Evolutionary conservation across 2,797 vertebrate genomes (phyloP), one percentile per base, ranked within the genome.

Genomic region (Pangasius krempfi): DNA sequence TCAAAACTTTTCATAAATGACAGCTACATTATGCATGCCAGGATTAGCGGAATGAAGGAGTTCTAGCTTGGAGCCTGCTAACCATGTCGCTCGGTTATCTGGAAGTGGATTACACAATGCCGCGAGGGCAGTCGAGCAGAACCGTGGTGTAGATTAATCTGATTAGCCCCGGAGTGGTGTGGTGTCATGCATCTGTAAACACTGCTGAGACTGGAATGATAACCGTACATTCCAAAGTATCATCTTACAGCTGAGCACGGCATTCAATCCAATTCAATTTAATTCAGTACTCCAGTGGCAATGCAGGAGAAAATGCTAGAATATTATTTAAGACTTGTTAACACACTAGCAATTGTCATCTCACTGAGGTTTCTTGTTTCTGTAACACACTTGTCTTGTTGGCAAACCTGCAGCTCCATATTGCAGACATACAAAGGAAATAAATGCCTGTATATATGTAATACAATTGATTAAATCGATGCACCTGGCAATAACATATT

Each of bases 51-150:
- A 86, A 89, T 40, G 86, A 72, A 86, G 54, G 90, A 72, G 89
- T 89, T 82, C 84, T 37, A 81, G 81, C 86, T 76, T 30, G 56
- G 68, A 89, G 91, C 72, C 86, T 85, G 70, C 76, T 82, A 73
- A 81, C 87, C 62, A 40, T 86, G 88, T 83, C 85, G 58, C 88
- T 66, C 60, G 30, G 87, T 88, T 90, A 88, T 89, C 85, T 66
- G 47, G 76, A 87, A 84, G 87, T 73, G 85, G 91, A 92, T 92
- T 91, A 90, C 79, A 86, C 64, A 66, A 78, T 58, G 79, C 86
- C 20, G 54, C 37, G 33, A 87, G 81, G 54, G 86, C 90, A 88
- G 88, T 83, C 75, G 52, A 73, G 85, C 82, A 78, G 76, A 86
- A 58, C 89, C 30, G 89, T n/a, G 62, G 50, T 33, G 81, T 56